Evolutionary conservation across 2,797 vertebrate genomes (phyloP).

Genomic region (Diplodus puntazzo): DNA sequence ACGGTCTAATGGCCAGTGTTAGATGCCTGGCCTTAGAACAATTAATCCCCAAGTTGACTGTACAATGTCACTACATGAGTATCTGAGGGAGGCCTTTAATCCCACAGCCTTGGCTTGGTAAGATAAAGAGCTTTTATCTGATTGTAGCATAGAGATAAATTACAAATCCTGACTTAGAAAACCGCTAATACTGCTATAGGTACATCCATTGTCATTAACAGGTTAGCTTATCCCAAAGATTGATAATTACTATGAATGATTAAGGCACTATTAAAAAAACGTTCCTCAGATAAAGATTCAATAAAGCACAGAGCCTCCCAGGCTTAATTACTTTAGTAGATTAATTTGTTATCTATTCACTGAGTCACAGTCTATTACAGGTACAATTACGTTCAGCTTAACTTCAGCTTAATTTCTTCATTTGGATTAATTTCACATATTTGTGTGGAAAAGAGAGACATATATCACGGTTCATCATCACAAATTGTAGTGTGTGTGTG

Average conservation of each 20-base stretch:
- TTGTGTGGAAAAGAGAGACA: slow-evolving; percentile 26
- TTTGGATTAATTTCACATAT: slow-evolving; percentile 39
- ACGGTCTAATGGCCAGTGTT: slow-evolving; percentile 8
- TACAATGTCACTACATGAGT: slow-evolving; percentile 21
- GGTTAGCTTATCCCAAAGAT: slow-evolving; percentile 51
- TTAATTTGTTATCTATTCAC: slow-evolving; percentile 65
- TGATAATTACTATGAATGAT: slow-evolving; percentile 66
- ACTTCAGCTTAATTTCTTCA: slow-evolving; percentile 14
- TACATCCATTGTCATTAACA: slow-evolving; percentile 44
- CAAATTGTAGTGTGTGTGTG: background rate
- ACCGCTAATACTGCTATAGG: slow-evolving; percentile 21
- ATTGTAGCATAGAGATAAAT: slow-evolving; percentile 30
- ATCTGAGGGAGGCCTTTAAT: slow-evolving; percentile 34
- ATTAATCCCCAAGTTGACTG: slow-evolving; percentile 24
- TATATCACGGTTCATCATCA: background rate
- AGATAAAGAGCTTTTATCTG: slow-evolving; percentile 48
- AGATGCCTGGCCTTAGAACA: slow-evolving; percentile 1
- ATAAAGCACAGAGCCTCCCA: slow-evolving; percentile 61
- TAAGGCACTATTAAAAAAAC: slow-evolving; percentile 58
- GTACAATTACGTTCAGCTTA: slow-evolving; percentile 57
- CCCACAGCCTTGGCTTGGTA: slow-evolving; percentile 32
- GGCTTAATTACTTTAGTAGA: slow-evolving; percentile 70
- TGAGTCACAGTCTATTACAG: slow-evolving; percentile 69
- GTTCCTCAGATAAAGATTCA: slow-evolving; percentile 70
- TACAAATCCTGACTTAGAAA: slow-evolving; percentile 8